These are phyloP conservation scores for Oriolus oriolus DNA, from an alignment of 2,113 vertebrate genomes.

Conservation along the genomic window DNA sequence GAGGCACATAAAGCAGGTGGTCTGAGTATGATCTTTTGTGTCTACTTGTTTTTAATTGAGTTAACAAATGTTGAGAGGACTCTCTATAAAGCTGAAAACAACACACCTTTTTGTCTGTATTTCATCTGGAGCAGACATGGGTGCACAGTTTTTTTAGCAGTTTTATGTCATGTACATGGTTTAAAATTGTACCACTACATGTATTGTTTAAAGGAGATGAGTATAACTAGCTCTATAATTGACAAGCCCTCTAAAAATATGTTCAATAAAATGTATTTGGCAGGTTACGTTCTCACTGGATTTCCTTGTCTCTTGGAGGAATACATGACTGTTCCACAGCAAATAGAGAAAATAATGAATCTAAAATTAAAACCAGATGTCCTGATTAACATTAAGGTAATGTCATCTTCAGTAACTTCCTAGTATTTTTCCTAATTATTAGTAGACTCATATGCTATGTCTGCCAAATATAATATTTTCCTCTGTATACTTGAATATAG, in stretches of 20 bases:
- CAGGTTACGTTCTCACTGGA: conserved; percentile 92
- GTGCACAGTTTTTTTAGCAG: neutral
- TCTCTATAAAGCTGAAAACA: neutral
- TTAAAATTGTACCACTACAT: neutral
- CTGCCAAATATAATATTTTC: neutral
- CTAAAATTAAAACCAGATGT: conserved; percentile 85
- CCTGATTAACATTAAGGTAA: conserved; percentile 96
- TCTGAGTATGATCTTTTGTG: neutral
- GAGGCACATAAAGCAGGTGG: neutral
- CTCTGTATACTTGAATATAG: neutral
- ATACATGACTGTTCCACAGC: conserved; percentile 76
- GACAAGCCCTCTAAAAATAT: conserved; percentile 17
- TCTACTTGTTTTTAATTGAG: neutral
- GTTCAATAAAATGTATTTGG: neutral
- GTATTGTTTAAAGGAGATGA: neutral
- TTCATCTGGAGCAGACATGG: neutral
- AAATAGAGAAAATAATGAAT: conserved; percentile 84
- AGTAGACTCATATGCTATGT: neutral
- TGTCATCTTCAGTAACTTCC: neutral
- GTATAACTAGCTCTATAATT: neutral
- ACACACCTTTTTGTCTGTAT: neutral
- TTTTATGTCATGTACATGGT: neutral
- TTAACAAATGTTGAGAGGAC: neutral
- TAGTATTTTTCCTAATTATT: neutral
- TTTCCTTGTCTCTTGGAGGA: conserved; percentile 84